Conservation (phyloP, 2,797 vertebrate genomes). For the Scomberomorus guttatus region DNA sequence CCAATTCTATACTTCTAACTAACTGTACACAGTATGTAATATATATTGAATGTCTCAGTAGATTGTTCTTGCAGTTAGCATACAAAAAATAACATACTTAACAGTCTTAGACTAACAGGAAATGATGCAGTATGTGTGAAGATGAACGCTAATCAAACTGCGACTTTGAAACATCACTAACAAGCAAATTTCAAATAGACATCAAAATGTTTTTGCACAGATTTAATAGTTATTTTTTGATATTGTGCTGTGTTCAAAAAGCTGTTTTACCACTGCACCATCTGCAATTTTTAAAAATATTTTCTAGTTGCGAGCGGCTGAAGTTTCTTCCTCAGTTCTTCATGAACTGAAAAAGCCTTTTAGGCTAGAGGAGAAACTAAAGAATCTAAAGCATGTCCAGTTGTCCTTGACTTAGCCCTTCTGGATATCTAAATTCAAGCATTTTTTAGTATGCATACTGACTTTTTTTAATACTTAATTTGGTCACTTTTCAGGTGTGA, state of each 20-base stretch:
- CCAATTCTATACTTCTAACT: background rate
- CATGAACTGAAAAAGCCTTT: too few relatives aligned
- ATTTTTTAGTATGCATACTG: background rate
- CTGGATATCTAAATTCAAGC: background rate
- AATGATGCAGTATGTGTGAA: background rate
- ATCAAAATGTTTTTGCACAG: constrained; percentile 2
- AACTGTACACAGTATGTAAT: background rate
- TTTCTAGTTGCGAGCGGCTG: constrained; percentile 30
- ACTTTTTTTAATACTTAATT: background rate
- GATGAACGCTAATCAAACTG: constrained; percentile 21
- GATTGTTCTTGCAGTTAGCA: background rate
- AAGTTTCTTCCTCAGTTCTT: too few relatives aligned
- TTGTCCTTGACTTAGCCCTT: background rate
- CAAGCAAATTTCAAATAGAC: constrained; percentile 9
- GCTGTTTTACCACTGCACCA: constrained; percentile 21
- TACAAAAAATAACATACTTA: background rate
- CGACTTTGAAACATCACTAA: background rate
- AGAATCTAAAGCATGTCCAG: background rate
- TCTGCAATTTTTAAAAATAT: constrained; percentile 20
- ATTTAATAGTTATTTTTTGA: constrained; percentile 5
- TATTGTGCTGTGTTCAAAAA: constrained; percentile 23
- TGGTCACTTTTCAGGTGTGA: background rate
- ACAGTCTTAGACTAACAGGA: background rate
- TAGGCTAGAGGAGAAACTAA: background rate
- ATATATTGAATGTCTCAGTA: background rate